These are phyloP conservation scores for Zoanthus gigantus DNA, from an alignment of 92 coral and sea anemone species.

Conservation along the genomic window DNA sequence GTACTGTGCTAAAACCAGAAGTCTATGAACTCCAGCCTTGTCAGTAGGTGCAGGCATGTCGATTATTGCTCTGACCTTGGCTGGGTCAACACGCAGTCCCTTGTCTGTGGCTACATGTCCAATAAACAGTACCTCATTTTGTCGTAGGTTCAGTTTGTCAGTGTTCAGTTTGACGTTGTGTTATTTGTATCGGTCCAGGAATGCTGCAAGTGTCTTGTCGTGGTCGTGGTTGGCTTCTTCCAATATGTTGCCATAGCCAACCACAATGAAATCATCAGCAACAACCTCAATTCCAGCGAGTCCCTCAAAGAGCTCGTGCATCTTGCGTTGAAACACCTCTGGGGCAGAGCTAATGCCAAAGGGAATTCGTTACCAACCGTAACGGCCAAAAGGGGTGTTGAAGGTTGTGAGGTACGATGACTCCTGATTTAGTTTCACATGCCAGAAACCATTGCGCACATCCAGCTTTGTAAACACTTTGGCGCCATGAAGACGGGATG, in stretches of 20 bases:
- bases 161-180: not conserved
- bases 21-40: not conserved
- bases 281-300: not conserved
- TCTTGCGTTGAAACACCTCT: constrained; percentile 6
- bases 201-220: not conserved
- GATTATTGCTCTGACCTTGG: not conserved
- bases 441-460: constrained; percentile 70
- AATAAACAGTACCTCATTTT: not conserved
- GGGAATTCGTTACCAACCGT: constrained; percentile 59
- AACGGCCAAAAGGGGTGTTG: constrained; percentile 58
- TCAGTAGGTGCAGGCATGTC: no score
- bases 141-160: not conserved
- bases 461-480: constrained; percentile 62
- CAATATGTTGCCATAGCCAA: not conserved
- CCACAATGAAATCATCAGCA: not conserved
- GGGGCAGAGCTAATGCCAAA: constrained; percentile 63
- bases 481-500: constrained; percentile 68
- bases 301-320: constrained; percentile 19
- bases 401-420: constrained; percentile 50
- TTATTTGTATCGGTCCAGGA: not conserved
- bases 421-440: constrained; percentile 60
- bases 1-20: constrained; percentile 65
- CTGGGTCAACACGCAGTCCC: not conserved
- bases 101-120: constrained; percentile 6
- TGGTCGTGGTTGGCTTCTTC: not conserved